These are phyloP conservation scores for Acomys russatus DNA, from an alignment of 2,797 vertebrate species.

Conservation along the genomic window DNA sequence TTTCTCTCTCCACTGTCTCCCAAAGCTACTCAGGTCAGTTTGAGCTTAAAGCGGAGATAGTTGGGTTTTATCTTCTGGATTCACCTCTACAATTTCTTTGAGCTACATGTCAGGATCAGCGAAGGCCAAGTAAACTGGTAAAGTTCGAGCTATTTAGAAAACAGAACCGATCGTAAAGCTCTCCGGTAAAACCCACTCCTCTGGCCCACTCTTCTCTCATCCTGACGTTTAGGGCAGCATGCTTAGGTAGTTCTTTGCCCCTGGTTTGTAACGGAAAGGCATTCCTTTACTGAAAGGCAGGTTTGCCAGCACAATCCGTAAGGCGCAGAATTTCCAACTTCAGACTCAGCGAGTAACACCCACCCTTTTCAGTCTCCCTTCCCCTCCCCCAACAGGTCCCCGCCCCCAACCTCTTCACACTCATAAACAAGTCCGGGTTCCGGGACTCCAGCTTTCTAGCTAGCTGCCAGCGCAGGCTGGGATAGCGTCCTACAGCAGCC, in stretches of 20 bases:
- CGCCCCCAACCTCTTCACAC: slow-evolving; percentile 28
- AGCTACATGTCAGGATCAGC: neutral
- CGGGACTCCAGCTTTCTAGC: neutral
- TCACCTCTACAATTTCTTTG: slow-evolving; percentile 69
- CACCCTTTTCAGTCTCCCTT: neutral
- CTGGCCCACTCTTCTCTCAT: neutral
- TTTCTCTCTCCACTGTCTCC: neutral
- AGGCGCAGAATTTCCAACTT: neutral
- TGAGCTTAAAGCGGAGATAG: neutral
- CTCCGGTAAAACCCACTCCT: neutral
- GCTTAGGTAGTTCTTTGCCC: neutral
- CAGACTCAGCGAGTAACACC: slow-evolving; percentile 35
- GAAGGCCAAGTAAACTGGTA: neutral
- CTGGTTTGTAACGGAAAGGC: neutral
- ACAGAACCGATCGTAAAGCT: neutral
- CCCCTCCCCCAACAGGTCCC: slow-evolving; percentile 2
- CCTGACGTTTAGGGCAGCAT: neutral
- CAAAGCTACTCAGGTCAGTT: neutral
- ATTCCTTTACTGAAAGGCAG: slow-evolving; percentile 51
- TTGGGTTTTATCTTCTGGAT: slow-evolving; percentile 20
- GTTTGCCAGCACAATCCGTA: neutral
- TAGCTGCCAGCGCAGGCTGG: neutral
- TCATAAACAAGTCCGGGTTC: slow-evolving; percentile 60
- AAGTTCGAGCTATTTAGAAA: slow-evolving; percentile 11
- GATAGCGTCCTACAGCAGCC: neutral